phyloP scores from a whole-genome alignment of 2,797 vertebrate genomes.

The Pyrocephalus nanus region DNA sequence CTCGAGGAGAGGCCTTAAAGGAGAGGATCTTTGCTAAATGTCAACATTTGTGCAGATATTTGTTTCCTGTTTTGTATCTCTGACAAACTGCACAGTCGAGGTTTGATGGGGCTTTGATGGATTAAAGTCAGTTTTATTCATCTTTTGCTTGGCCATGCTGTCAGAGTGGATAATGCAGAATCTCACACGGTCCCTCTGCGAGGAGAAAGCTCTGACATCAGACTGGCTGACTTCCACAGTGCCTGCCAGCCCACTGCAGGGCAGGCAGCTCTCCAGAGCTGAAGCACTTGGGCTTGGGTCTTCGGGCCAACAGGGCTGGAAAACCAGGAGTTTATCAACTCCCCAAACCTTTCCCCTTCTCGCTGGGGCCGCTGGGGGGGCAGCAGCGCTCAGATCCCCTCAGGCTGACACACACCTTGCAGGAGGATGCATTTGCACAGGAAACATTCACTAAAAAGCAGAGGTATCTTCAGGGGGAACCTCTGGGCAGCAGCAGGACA shows the following conservation, averaged over 20 bases:
- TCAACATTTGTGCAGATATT: neutral
- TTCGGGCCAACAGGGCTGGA: neutral
- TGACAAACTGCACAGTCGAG: neutral
- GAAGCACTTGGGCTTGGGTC: neutral
- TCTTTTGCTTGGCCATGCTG: neutral
- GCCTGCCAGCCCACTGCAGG: neutral
- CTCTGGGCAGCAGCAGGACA: neutral
- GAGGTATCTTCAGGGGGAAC: neutral
- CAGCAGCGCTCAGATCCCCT: neutral
- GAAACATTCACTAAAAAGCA: neutral
- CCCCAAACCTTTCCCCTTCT: neutral
- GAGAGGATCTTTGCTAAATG: neutral
- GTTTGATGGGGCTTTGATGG: neutral
- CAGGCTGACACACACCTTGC: neutral
- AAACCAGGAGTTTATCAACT: neutral
- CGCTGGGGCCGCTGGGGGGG: neutral
- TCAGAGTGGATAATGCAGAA: neutral
- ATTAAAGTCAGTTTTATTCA: neutral
- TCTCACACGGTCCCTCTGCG: neutral
- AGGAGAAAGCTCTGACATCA: neutral
- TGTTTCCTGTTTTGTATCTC: neutral
- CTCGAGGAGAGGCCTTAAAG: neutral
- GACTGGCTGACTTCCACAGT: neutral
- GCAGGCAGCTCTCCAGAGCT: neutral
- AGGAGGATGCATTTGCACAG: neutral